These are phyloP conservation scores for Hanleya hanleyi DNA, from an alignment of 2,888 invertebrate genomes.

Conservation along the genomic window DNA sequence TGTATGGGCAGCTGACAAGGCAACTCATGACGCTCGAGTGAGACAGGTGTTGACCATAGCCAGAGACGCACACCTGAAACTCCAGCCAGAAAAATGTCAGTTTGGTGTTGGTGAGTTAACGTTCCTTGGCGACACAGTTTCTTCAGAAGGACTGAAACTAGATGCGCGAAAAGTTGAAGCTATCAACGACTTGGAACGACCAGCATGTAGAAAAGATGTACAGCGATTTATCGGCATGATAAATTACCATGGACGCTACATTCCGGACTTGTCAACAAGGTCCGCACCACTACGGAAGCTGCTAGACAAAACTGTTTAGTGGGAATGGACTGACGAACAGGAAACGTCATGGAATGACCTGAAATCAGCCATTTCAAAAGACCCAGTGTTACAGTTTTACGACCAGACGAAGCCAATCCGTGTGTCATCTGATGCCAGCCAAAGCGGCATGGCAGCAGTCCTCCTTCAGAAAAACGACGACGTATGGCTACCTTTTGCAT, in stretches of 20 bases:
- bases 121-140: conserved; percentile 10
- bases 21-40: conserved; percentile 10
- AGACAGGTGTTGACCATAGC: conserved; percentile 6
- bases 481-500: conserved; percentile 6
- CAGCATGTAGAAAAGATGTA: conserved; percentile 10
- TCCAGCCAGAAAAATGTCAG: conserved; percentile 13
- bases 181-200: background rate
- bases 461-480: background rate
- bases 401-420: conserved; percentile 2
- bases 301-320: conserved; percentile 1
- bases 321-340: conserved; percentile 11
- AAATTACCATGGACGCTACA: conserved; percentile 12
- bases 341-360: conserved; percentile 1
- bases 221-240: conserved; percentile 25
- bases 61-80: conserved; percentile 11
- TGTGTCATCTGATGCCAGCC: background rate
- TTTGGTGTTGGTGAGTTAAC: background rate
- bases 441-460: background rate
- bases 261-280: conserved; percentile 16
- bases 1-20: background rate
- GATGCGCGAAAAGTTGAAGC: conserved; percentile 42
- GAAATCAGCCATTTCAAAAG: background rate
- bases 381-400: conserved; percentile 9
- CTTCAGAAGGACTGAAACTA: conserved; percentile 40
- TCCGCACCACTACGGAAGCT: conserved; percentile 18